Evolutionary conservation across 2,113 vertebrate genomes (phyloP), one percentile per base, ranked within the genome.

Genomic region (Anarhynchus alexandrinus): DNA sequence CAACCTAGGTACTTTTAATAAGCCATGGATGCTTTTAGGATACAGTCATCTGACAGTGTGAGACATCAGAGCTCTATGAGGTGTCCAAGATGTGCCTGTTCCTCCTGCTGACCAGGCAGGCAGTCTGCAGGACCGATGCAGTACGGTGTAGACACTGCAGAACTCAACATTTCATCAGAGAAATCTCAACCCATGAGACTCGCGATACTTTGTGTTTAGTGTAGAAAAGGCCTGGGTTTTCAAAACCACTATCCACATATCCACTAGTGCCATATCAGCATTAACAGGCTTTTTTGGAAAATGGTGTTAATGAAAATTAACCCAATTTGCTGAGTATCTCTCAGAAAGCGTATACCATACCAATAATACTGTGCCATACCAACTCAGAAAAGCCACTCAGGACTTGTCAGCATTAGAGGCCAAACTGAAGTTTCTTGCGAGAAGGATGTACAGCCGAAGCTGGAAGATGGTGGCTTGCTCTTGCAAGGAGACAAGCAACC

Each of bases 261-360:
- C 20, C 36, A 45, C 12, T 62, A 51, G 21, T n/a, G 20, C 11
- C 26, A 25, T 11, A 25, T 8, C 3, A 2, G 15, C 38, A 40
- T 59, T 74, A 34, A 55, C 21, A 30, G 65, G 8, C n/a, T 19
- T 65, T 65, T 72, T 86, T 51, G 55, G 71, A 70, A 94, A 88
- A 72, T 10, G 3, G 1, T 15, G 11, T 55, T 76, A 27, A 55
- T 51, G 87, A 59, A 74, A 90, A 79, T 64, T 3, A 76, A 23
- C 29, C 38, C 6, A 2, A 59, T 71, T 76, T 76, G 4, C 66
- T 38, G 17, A 51, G 9, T 36, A 38, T 61, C 6, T 82, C 34
- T 58, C 58, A 77, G 62, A 64, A 59, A 72, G 7, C 0, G 0
- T 8, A 12, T 36, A 25, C 9, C 43, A 12, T 61, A 20, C n/a